Conservation (phyloP, 1,140 invertebrate genomes). For the Phortica variegata region DNA sequence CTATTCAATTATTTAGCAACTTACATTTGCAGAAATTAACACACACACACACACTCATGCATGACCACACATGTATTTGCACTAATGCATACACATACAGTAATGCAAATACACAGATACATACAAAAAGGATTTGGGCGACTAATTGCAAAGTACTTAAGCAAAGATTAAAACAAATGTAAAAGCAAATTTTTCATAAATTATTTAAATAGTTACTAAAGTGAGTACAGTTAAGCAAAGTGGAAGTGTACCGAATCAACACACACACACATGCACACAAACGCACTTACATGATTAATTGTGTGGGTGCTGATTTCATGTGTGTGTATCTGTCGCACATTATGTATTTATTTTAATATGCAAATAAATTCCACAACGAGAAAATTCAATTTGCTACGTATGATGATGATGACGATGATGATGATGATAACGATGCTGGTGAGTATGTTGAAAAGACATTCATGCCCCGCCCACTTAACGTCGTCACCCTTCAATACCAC, state of each 20-base stretch:
- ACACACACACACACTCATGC: conserved; percentile 18
- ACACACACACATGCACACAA: no score
- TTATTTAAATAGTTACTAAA: conserved; percentile 37
- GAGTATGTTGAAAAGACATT: no score
- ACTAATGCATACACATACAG: neutral
- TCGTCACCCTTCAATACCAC: no score
- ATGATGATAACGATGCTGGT: no score
- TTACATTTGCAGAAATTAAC: conserved; percentile 54
- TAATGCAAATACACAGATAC: conserved; percentile 9
- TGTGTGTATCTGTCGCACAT: no score
- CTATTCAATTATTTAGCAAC: conserved; percentile 48
- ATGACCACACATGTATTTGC: neutral
- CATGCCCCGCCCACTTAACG: no score
- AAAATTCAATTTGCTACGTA: conserved; percentile 8
- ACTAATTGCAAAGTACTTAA: conserved; percentile 56
- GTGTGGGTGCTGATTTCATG: no score
- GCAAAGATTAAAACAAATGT: conserved; percentile 52
- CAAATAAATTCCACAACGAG: conserved; percentile 12
- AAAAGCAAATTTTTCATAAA: conserved; percentile 47
- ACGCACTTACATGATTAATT: no score
- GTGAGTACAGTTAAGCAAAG: conserved; percentile 14
- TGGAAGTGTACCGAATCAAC: neutral
- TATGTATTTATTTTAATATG: conserved; percentile 12
- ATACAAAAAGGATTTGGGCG: conserved; percentile 48
- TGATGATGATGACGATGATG: no score